phyloP scores from a whole-genome alignment of 2,888 invertebrate genomes.

The Euproctis similis region DNA sequence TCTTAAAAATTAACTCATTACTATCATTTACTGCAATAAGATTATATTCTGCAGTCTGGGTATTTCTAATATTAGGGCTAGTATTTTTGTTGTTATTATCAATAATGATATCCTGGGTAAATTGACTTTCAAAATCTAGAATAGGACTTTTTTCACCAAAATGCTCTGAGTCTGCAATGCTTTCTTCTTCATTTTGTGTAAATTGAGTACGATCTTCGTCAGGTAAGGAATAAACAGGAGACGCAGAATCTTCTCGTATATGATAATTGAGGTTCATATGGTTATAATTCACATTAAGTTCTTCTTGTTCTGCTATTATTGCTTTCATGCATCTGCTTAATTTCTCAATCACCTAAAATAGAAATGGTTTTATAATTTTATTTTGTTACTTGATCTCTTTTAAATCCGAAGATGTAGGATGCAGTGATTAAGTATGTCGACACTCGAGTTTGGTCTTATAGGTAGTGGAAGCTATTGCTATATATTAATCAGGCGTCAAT shows the following conservation, averaged over 20 bases:
- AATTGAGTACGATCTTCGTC: constrained; percentile 31
- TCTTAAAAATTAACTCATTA: neutral
- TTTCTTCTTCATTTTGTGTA: constrained; percentile 6
- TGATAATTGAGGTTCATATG: neutral
- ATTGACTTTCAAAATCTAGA: too few species aligned
- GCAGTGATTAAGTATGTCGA: neutral
- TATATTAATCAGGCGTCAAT: too few species aligned
- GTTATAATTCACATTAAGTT: constrained; percentile 1
- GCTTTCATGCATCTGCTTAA: constrained; percentile 35
- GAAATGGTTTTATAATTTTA: neutral
- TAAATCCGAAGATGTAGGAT: too few species aligned
- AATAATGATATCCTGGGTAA: too few species aligned
- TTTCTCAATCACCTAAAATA: constrained; percentile 49
- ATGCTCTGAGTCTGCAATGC: neutral
- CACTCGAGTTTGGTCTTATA: too few species aligned
- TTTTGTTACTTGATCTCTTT: too few species aligned
- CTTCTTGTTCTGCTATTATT: constrained; percentile 31
- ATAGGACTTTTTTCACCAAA: too few species aligned
- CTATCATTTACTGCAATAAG: neutral
- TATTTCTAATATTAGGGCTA: constrained; percentile 17
- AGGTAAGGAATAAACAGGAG: constrained; percentile 32
- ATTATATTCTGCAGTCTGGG: constrained; percentile 5
- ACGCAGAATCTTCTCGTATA: constrained; percentile 5
- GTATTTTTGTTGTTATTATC: constrained; percentile 6
- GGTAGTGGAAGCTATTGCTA: too few species aligned